Evolutionary conservation across 2,888 invertebrate genomes (phyloP).

Genomic region (Agrochola macilenta): DNA sequence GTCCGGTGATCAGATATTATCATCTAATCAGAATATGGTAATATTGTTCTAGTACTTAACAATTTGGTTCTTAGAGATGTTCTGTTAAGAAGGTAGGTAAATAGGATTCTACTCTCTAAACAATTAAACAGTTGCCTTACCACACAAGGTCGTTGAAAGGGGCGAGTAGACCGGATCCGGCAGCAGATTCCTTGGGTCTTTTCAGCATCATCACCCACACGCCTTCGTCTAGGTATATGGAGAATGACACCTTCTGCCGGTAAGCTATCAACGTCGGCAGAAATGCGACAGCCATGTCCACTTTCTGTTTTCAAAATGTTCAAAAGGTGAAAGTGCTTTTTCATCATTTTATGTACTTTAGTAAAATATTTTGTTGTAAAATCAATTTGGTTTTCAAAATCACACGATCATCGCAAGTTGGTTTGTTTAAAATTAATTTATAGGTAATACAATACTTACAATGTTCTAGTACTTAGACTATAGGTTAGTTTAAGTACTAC

Average conservation of each 20-base stretch:
- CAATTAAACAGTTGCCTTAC: slow-evolving; percentile 75
- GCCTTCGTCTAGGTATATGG: slow-evolving; percentile 92
- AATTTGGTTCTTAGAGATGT: not conserved
- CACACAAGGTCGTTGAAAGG: slow-evolving; percentile 94
- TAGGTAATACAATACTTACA: too few species aligned
- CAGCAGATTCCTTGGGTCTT: slow-evolving; percentile 95
- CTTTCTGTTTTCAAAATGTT: slow-evolving; percentile 88
- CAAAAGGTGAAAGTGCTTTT: too few species aligned
- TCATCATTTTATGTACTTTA: not conserved
- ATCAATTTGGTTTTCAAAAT: not conserved
- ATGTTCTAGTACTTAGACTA: too few species aligned
- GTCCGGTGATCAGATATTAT: too few species aligned
- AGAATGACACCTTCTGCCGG: slow-evolving; percentile 90
- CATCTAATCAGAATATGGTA: too few species aligned
- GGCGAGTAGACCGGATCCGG: slow-evolving; percentile 95
- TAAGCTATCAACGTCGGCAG: slow-evolving; percentile 92
- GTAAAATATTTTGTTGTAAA: not conserved
- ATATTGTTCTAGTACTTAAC: too few species aligned
- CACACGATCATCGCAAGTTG: not conserved
- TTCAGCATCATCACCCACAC: slow-evolving; percentile 95
- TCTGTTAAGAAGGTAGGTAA: not conserved
- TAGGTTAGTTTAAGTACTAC: not conserved
- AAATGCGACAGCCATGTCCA: slow-evolving; percentile 95
- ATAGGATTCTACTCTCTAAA: not conserved
- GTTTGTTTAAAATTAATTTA: not conserved